Percentiles rank a stretch among this genome's conserved stretches.
Conservation (phyloP, 2,113 vertebrate genomes). For the Balaenoptera acutorostrata region DNA sequence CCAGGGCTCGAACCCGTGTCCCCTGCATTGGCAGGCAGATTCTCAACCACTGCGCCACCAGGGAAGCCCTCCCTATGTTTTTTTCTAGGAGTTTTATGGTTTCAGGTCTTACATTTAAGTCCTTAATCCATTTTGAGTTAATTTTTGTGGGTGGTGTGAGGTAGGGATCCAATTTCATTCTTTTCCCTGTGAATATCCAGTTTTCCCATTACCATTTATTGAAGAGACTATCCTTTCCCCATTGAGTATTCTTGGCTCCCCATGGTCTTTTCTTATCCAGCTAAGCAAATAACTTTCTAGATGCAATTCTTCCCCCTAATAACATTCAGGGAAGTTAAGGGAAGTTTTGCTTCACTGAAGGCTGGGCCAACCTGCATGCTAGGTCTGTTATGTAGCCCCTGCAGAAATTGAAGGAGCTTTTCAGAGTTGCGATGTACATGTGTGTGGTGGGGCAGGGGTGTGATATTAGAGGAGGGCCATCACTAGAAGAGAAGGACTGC, state of each 20-base stretch:
- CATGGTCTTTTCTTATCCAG: neutral
- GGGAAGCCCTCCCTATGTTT: neutral
- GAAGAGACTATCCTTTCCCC: neutral
- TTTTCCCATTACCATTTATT: neutral
- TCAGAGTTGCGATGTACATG: neutral
- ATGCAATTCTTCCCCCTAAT: neutral
- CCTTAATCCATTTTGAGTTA: neutral
- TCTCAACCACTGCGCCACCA: too few species aligned
- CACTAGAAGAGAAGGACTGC: neutral
- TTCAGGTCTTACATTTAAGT: neutral
- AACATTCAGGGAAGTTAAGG: neutral
- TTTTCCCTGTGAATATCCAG: neutral
- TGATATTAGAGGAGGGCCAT: neutral
- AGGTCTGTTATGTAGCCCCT: neutral
- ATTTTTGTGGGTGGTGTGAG: neutral
- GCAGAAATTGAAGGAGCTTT: neutral
- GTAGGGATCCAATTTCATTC: neutral
- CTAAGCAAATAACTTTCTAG: slow-evolving; percentile 4
- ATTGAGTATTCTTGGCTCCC: neutral
- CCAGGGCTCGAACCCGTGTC: too few species aligned
- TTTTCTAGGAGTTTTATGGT: neutral
- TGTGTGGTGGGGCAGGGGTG: neutral
- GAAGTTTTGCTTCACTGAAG: neutral
- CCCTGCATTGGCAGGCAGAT: too few species aligned
- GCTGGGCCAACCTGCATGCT: neutral